Conservation (phyloP, 2,113 vertebrate genomes). For the Rhadina sibilatrix region DNA sequence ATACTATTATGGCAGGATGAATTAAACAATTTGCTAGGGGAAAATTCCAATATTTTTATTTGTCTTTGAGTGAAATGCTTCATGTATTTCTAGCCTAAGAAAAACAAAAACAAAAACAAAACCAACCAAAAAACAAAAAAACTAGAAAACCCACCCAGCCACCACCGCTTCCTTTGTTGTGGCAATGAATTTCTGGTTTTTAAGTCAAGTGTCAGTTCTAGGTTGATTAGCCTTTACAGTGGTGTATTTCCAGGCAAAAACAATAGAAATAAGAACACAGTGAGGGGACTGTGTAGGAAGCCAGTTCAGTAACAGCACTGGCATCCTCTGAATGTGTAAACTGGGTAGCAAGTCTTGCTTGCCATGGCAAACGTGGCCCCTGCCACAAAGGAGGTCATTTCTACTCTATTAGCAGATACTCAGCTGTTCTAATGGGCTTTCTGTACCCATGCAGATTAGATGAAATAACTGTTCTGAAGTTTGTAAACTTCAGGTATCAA, state of each 20-base stretch:
- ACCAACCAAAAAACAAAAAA: neutral
- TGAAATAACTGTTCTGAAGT: neutral
- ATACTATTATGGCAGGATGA: neutral
- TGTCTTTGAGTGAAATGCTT: neutral
- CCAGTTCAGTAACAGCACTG: neutral
- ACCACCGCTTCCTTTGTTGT: neutral
- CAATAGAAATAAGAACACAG: neutral
- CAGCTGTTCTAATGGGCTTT: neutral
- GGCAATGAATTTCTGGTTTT: neutral
- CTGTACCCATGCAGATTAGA: neutral
- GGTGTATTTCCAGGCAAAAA: neutral
- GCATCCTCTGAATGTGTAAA: neutral
- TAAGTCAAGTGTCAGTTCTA: neutral
- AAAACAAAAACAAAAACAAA: neutral
- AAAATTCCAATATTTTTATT: neutral
- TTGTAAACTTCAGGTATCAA: neutral
- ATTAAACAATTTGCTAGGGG: neutral
- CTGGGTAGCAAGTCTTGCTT: accelerated
- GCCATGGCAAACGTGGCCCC: accelerated
- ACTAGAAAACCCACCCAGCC: neutral
- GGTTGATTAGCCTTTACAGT: neutral
- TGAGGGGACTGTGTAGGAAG: neutral
- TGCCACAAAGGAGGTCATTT: neutral
- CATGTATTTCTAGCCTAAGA: neutral
- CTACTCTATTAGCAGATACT: neutral